A percentile compares a stretch with the other conserved stretches of the same genome.
Evolutionary conservation across 2,113 vertebrate genomes (phyloP).

Genomic region (Brachyhypopomus occidentalis): DNA sequence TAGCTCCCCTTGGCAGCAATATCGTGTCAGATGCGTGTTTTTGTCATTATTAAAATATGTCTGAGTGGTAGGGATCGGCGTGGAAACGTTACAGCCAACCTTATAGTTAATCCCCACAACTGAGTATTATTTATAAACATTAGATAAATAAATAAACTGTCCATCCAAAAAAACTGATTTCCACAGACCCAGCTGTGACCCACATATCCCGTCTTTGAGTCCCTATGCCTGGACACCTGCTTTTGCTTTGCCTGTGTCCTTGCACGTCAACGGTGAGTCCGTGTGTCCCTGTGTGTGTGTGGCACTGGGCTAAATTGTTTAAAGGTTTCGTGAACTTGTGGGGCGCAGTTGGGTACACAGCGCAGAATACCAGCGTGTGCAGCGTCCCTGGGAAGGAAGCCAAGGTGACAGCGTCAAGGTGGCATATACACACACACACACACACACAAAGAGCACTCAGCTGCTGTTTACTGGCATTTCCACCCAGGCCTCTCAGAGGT

Average conservation of each 20-base stretch:
- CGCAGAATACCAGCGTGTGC: conserved; percentile 5
- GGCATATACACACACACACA: not conserved
- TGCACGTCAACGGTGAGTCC: conserved; percentile 51
- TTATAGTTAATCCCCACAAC: no score
- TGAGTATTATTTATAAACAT: no score
- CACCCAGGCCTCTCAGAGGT: conserved; percentile 4
- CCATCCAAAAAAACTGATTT: not conserved
- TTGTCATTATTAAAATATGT: no score
- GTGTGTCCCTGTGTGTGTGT: conserved; percentile 34
- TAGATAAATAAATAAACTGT: no score
- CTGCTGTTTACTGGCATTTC: conserved; percentile 15
- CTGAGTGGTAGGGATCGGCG: no score
- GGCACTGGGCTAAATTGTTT: conserved; percentile 38
- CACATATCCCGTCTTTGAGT: not conserved
- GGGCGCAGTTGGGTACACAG: conserved; percentile 51
- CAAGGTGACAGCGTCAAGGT: conserved; percentile 44
- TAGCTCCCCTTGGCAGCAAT: no score
- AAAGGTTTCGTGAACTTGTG: conserved; percentile 46
- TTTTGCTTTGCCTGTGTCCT: not conserved
- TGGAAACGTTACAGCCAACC: no score
- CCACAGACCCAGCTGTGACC: not conserved
- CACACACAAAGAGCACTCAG: conserved; percentile 14
- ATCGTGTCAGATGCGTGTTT: no score
- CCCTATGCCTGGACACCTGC: not conserved
- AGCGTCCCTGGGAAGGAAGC: conserved; percentile 40